Percentiles rank a stretch among this genome's conserved stretches.
These are phyloP conservation scores for Neoitamus cyanurus DNA, from an alignment of 2,888 invertebrate species.

Conservation along the genomic window DNA sequence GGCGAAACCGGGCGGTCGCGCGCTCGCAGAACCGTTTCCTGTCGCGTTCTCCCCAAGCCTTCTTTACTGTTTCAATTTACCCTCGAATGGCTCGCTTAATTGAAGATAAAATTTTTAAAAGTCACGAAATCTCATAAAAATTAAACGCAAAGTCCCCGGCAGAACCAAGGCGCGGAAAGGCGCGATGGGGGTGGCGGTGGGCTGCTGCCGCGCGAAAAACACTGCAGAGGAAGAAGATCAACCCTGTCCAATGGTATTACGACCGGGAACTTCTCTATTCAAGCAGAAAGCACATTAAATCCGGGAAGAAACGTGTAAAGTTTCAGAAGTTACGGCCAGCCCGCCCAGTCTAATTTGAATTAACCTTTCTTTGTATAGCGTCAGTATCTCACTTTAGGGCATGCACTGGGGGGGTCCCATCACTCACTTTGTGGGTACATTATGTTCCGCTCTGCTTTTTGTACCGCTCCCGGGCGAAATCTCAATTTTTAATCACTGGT, in stretches of 20 bases:
- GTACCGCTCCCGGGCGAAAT: neutral
- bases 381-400: conserved; percentile 7
- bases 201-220: neutral
- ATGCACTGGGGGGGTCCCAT: conserved; percentile 3
- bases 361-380: conserved; percentile 11
- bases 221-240: conserved; percentile 10
- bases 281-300: conserved; percentile 43
- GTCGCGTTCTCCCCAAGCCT: neutral
- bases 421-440: neutral
- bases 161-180: neutral
- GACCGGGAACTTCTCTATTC: conserved; percentile 33
- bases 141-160: conserved; percentile 38
- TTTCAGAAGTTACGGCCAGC: conserved; percentile 24
- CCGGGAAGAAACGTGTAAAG: conserved; percentile 31
- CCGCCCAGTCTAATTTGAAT: conserved; percentile 24
- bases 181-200: neutral
- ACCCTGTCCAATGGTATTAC: conserved; percentile 37
- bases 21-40: neutral
- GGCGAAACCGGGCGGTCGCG: neutral
- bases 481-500: conserved; percentile 30
- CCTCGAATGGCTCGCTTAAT: conserved; percentile 18
- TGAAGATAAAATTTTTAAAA: conserved; percentile 46
- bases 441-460: neutral
- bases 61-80: conserved; percentile 27
- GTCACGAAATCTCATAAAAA: conserved; percentile 49